Percentiles rank a stretch among this genome's conserved stretches.
Evolutionary conservation across 2,797 vertebrate species (phyloP).

Genomic region (Alca torda): DNA sequence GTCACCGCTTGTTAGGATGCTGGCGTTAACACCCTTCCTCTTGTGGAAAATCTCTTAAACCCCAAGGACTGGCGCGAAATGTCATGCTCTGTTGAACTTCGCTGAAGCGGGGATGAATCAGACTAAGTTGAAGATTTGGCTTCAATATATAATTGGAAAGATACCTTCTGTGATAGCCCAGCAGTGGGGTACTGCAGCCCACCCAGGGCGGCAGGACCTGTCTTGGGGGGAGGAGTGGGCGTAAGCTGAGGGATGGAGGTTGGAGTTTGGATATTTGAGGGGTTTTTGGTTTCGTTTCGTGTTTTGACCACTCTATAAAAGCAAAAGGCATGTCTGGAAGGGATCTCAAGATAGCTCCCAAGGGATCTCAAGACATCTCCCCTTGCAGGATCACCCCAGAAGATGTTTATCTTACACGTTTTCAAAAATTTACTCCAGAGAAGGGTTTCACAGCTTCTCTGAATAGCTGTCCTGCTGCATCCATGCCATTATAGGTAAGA

Average conservation of each 20-base stretch:
- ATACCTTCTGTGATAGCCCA: background rate
- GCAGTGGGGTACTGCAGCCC: background rate
- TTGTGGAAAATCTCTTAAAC: slow-evolving; percentile 58
- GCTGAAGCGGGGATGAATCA: background rate
- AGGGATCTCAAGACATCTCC: background rate
- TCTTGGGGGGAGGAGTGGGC: background rate
- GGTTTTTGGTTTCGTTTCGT: background rate
- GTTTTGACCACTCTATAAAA: background rate
- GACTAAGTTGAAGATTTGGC: background rate
- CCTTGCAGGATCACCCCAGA: background rate
- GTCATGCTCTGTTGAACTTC: background rate
- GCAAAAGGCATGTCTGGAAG: background rate
- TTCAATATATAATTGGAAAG: background rate
- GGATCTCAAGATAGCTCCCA: background rate
- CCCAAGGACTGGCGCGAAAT: background rate
- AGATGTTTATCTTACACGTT: background rate
- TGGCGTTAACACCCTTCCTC: slow-evolving; percentile 66
- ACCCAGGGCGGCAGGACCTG: background rate
- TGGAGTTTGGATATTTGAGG: background rate
- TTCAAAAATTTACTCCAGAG: background rate
- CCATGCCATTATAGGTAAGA: background rate
- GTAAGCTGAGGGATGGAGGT: background rate
- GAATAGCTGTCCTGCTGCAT: background rate
- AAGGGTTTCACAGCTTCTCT: background rate
- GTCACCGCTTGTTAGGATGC: slow-evolving; percentile 27